Conservation (phyloP, 2,113 vertebrate species). For the Gavialis gangeticus region DNA sequence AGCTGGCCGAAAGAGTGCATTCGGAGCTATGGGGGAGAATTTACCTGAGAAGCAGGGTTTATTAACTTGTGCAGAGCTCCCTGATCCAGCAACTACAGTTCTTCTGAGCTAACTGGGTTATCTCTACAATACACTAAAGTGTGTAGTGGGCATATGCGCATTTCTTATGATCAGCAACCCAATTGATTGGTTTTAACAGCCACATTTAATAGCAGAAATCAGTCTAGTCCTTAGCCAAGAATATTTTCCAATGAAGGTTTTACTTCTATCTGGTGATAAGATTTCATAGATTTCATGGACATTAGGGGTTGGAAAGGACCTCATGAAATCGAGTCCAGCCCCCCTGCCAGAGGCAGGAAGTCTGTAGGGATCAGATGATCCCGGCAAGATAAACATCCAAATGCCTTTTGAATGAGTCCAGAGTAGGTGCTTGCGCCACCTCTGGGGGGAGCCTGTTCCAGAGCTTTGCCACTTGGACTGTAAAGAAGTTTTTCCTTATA, state of each 20-base stretch:
- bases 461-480: no score
- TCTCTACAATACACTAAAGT: not conserved
- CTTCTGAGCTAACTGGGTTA: not conserved
- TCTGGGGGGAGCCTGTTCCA: no score
- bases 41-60: not conserved
- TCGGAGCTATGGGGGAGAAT: not conserved
- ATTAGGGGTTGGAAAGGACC: no score
- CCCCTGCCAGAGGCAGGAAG: no score
- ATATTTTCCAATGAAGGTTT: not conserved
- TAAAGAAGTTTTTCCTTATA: no score
- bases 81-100: not conserved
- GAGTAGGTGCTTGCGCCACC: no score
- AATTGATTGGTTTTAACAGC: not conserved
- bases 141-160: fast-evolving
- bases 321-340: no score
- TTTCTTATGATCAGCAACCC: not conserved
- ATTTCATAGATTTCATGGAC: no score
- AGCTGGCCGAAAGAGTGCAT: not conserved
- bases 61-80: not conserved
- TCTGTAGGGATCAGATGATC: no score
- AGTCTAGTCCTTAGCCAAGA: not conserved
- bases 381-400: no score
- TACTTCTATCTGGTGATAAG: not conserved
- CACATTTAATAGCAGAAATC: not conserved
- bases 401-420: no score